Evolutionary conservation across 2,888 invertebrate species (phyloP), one percentile per base, ranked within the genome.

Genomic region (Heliconius sara): DNA sequence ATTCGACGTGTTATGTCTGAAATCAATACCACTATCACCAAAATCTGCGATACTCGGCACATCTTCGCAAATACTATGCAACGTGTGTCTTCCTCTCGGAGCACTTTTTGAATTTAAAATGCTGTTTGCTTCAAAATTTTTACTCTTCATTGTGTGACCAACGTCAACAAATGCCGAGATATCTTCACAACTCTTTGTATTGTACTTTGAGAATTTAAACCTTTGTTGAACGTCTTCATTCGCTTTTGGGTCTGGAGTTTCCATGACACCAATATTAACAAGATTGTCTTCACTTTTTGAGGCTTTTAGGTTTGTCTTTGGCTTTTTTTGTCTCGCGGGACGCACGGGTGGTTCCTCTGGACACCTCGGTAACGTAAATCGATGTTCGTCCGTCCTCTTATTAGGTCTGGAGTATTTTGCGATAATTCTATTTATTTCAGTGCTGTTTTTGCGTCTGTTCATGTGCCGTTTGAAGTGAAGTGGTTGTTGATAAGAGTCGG

Each of bases 391-490:
- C 88, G 93, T 84, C 88, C 92, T 91, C 89, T 90, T 92, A 86
- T 89, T 91, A 83, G 93, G 91, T 86, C 89, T 92, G 80, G 95
- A 95, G 89, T 95, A 95, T 90, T 95, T 95, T 89, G 95, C 91
- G 91, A 95, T 93, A 91, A 95, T 95, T 93, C 93, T 95, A 88
- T 95, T 95, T 89, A 95, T 93, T 93, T 95, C 95, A 88, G 92
- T 91, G 89, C 93, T 94, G 88, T 95, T 95, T 89, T 95, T 95
- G 88, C 95, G 94, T 87, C 93, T 90, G 89, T 95, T 92, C 86
- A 92, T 91, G 89, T 93, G 94, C 85, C 95, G 94, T 87, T 92
- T 94, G 89, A 95, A 95, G 91, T 94, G 92, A 89, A 91, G 91
- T 90, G 94, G 94, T 85, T 93, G 94, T 87, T 94, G 95, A 95